Evolutionary conservation across 2,888 invertebrate species (phyloP), one percentile per base, ranked within the genome.

Genomic region (Cephus rjabovi): DNA sequence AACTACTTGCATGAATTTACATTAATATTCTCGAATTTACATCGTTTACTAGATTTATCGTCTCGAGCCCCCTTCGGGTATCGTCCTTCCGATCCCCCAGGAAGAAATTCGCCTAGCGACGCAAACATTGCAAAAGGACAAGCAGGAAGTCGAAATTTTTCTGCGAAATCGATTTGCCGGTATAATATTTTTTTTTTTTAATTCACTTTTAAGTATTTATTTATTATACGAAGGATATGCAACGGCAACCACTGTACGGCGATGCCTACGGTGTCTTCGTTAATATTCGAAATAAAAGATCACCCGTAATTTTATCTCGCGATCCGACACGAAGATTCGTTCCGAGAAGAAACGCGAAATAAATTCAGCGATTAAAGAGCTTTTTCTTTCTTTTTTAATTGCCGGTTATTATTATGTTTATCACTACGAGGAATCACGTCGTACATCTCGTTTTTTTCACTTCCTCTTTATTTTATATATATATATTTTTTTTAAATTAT

Each of bases 21-120:
- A 91, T 91, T 89, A 89, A 90, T 88, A 84, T 86, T 79, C 82
- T 81, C 34, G 83, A 86, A 88, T 87, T 90, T 89, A 87, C 86
- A 87, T 85, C 89, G 84, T 89, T 90, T 86, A 86, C 87, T 84
- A 86, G 91, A 91, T 90, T 91, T 90, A 90, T 91, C 87, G 86
- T 89, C 84, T 84, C 85, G 83, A 81, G n/a, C 80, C 87, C 85
- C 37, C 15, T 37, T 37, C 88, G 89, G 89, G 23, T 56, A 87
- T 88, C 87, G 87, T 79, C 71, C 71, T 71, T 71, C 71, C 71
- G 71, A 31, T 71, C 71, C 71, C 11, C 56, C 56, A 23, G 56
- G 6, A 56, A 56, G 2, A 56, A 56, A 56, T 23, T 56, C 9
- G 56, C 23, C 56, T 56, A 56, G 56, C 15, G 23, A 15, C 23